These are phyloP conservation scores for Xiphorhynchus elegans DNA, from an alignment of 2,113 vertebrate genomes.

Conservation along the genomic window DNA sequence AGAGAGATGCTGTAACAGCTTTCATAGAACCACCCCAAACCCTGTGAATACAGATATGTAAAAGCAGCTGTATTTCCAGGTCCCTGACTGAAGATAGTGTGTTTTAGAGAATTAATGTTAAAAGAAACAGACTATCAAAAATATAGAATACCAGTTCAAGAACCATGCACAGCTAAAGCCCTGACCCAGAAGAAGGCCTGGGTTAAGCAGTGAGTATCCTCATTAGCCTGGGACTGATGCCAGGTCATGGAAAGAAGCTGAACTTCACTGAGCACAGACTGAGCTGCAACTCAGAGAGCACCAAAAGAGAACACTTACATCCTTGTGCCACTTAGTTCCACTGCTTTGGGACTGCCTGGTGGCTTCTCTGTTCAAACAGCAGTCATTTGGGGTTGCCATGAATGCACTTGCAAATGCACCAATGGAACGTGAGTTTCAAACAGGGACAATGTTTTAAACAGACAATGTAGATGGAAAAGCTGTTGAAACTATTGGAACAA, in stretches of 20 bases:
- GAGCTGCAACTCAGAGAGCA: background rate
- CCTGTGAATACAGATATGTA: background rate
- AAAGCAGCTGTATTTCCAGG: background rate
- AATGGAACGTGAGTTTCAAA: background rate
- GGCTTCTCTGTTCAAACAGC: background rate
- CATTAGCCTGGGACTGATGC: background rate
- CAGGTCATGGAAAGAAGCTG: background rate
- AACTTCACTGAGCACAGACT: background rate
- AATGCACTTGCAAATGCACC: background rate
- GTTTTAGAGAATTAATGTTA: background rate
- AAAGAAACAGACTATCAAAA: background rate
- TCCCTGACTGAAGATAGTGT: background rate
- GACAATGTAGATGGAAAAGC: background rate
- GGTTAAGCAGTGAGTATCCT: background rate
- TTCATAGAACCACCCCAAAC: background rate
- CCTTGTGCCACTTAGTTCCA: background rate
- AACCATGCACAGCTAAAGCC: background rate
- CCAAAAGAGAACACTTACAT: background rate
- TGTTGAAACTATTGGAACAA: background rate
- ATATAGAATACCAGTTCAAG: background rate
- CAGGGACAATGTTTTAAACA: background rate
- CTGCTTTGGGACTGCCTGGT: background rate
- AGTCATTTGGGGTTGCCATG: background rate
- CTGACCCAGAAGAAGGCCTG: background rate
- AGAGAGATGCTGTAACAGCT: background rate